Evolutionary conservation across 2,113 vertebrate species (phyloP), one percentile per base, ranked within the genome.

Genomic region (Microtus richardsoni): DNA sequence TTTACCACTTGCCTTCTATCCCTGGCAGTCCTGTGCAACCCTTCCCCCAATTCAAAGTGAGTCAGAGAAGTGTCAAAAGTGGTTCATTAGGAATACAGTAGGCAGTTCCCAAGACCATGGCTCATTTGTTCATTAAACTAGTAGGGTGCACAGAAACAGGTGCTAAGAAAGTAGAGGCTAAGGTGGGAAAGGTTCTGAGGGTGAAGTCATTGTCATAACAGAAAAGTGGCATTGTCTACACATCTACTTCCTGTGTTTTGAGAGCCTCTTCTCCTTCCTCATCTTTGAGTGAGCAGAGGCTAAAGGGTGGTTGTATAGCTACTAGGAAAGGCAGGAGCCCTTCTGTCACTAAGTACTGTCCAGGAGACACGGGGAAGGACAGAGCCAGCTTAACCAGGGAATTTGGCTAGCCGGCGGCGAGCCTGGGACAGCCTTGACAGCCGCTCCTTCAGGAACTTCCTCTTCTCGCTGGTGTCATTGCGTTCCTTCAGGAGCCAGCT

Each of bases 401-500:
- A 99, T 10, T 96, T 94, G 83, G 97, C 96, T 14, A 99, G 95
- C 87, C 97, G 96, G n/a, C 83, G 70, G 1, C 91, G 98, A 10
- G 99, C 99, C 95, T 98, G 93, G 52, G n/a, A 74, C 91, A 99
- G 98, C 7, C 99, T 98, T 0, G 95, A 54, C 2, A 98, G 93
- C 26, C 96, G 97, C 66, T 97, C 97, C 39, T 97, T 98, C 70
- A 99, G 97, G 64, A 66, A 85, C 7, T 36, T 90, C 70, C 99
- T 99, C n/a, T 93, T 98, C 79, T 91, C 98, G 0, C 98, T 98
- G 39, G 98, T 98, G 91, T 99, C 98, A 0, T 12, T 75, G 3
- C 99, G 98, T 24, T 99, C 99, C 64, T 98, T 97, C 36, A 99
- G 99, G 22, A 99, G 92, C 60, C 96, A 2, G 24, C 86, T 96